These are phyloP conservation scores for Rutilus rutilus DNA, from an alignment of 2,113 vertebrate genomes.

Conservation along the genomic window DNA sequence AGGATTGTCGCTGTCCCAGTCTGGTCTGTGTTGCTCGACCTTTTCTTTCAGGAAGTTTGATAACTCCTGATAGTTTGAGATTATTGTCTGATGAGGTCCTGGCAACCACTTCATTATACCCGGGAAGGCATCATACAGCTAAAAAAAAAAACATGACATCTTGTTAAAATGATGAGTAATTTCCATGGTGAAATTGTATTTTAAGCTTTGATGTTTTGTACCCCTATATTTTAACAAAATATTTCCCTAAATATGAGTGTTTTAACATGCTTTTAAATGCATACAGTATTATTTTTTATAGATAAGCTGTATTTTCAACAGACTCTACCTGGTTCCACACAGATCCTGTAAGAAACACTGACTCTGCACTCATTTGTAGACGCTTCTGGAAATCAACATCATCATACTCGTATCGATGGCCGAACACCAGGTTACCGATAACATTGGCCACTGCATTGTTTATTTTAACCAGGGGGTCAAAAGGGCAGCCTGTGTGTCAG, in stretches of 20 bases:
- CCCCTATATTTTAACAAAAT: neutral
- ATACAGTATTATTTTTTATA: neutral
- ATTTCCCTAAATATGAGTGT: neutral
- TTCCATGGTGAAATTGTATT: neutral
- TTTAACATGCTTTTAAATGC: neutral
- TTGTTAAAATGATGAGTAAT: neutral
- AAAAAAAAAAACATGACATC: neutral
- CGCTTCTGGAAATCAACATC: slow-evolving; percentile 75
- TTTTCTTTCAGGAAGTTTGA: slow-evolving; percentile 65
- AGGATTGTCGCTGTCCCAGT: slow-evolving; percentile 76
- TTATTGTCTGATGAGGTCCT: slow-evolving; percentile 79
- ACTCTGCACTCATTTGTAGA: slow-evolving; percentile 51
- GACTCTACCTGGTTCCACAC: slow-evolving; percentile 46
- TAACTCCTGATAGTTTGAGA: slow-evolving; percentile 64
- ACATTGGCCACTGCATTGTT: slow-evolving; percentile 79
- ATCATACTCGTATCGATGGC: slow-evolving; percentile 75
- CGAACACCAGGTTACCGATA: slow-evolving; percentile 80
- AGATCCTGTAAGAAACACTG: slow-evolving; percentile 48
- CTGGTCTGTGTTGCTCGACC: slow-evolving; percentile 76
- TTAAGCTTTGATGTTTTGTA: neutral
- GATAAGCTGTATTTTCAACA: neutral
- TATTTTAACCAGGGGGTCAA: slow-evolving; percentile 78
- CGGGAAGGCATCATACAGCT: slow-evolving; percentile 80
- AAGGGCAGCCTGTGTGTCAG: slow-evolving; percentile 68
- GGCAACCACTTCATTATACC: slow-evolving; percentile 76